Conservation (phyloP, 2,888 invertebrate genomes). For the Limnephilus marmoratus region DNA sequence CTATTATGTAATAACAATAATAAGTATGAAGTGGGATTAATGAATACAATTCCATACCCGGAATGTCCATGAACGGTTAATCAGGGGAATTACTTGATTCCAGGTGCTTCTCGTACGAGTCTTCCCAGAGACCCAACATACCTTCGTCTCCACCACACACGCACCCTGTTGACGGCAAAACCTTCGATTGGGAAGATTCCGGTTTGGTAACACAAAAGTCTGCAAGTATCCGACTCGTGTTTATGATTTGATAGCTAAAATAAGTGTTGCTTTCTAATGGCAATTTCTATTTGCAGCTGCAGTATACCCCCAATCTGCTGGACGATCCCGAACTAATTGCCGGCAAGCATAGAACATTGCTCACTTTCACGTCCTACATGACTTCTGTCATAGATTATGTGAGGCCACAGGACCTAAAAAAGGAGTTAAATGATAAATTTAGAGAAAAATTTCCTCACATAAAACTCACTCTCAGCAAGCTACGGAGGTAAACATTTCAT, state of each 20-base stretch:
- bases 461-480: conserved; percentile 95
- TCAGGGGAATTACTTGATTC: conserved; percentile 52
- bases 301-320: conserved; percentile 91
- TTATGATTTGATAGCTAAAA: neutral
- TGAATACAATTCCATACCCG: too few relatives aligned
- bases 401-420: conserved; percentile 95
- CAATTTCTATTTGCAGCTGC: conserved; percentile 70
- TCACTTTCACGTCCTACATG: conserved; percentile 94
- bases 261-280: neutral
- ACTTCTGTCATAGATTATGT: conserved; percentile 98
- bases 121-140: conserved; percentile 79
- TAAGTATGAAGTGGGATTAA: too few relatives aligned
- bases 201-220: conserved; percentile 17
- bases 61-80: neutral
- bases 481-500: conserved; percentile 85
- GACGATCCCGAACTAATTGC: conserved; percentile 96
- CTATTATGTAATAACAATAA: too few relatives aligned
- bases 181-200: conserved; percentile 77
- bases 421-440: conserved; percentile 98
- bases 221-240: neutral
- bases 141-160: conserved; percentile 71
- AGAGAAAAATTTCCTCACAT: conserved; percentile 96
- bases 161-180: conserved; percentile 73
- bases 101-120: conserved; percentile 87
- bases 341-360: conserved; percentile 90